phyloP scores from a whole-genome alignment of 2,113 vertebrate species.

The Talpa occidentalis region DNA sequence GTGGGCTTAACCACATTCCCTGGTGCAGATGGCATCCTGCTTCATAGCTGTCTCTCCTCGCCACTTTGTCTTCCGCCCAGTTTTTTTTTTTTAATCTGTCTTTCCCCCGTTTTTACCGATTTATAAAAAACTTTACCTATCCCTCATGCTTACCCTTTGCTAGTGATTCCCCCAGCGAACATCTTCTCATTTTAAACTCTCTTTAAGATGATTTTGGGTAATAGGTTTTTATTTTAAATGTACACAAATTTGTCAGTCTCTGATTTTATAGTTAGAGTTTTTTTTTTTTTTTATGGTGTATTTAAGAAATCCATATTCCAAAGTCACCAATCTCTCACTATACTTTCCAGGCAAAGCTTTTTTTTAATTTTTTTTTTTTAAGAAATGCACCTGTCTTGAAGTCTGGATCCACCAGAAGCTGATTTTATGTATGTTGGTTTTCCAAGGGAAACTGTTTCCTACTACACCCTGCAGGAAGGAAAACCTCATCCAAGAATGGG shows the following conservation, averaged over 20 bases:
- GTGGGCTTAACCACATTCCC: no score
- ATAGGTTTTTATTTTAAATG: background rate
- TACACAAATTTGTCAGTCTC: background rate
- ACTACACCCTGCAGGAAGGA: background rate
- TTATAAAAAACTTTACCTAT: no score
- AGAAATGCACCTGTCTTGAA: no score
- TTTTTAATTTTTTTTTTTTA: no score
- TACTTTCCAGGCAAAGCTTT: background rate
- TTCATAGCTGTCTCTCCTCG: rapidly evolving
- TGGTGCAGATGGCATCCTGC: background rate
- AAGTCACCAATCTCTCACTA: no score
- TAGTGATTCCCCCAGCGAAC: background rate
- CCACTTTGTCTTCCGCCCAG: no score
- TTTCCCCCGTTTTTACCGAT: no score
- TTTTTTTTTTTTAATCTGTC: no score
- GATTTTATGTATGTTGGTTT: no score
- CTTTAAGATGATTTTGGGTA: background rate
- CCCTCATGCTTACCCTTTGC: no score
- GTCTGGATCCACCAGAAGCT: no score
- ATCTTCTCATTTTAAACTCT: background rate
- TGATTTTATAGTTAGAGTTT: background rate
- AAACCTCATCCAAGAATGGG: background rate
- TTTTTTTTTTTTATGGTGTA: background rate
- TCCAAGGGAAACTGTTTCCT: no score
- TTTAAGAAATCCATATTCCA: background rate